Percentiles rank a stretch among this genome's conserved stretches.
These are phyloP conservation scores for Potamilus streckersoni DNA, from an alignment of 1,140 invertebrate species.

Conservation along the genomic window DNA sequence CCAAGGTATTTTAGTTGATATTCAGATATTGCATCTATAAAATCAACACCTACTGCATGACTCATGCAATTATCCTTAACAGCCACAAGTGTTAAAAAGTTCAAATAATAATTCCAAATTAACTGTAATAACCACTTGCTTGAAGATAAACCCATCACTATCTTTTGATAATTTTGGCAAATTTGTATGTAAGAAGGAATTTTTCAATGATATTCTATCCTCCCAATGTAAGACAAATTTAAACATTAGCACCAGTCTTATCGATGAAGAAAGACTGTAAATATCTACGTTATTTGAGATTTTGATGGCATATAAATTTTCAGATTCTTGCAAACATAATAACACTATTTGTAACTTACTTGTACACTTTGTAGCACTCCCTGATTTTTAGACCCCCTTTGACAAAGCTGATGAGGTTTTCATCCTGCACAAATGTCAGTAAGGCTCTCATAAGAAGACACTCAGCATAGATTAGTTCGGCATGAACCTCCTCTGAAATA, in stretches of 20 bases:
- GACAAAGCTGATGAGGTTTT: slow-evolving; percentile 92
- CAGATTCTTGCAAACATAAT: background rate
- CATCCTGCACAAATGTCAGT: slow-evolving; percentile 93
- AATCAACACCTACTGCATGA: too few relatives aligned
- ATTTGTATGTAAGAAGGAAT: too few relatives aligned
- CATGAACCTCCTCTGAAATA: slow-evolving; percentile 87
- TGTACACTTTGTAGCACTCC: slow-evolving; percentile 91
- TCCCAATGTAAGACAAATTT: background rate
- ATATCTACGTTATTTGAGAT: background rate
- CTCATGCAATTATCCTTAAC: too few relatives aligned
- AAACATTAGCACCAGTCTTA: background rate
- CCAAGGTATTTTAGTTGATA: too few relatives aligned
- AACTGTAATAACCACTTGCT: too few relatives aligned
- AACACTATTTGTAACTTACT: slow-evolving; percentile 74
- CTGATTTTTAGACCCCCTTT: slow-evolving; percentile 94
- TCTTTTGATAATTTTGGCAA: too few relatives aligned
- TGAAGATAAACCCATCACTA: too few relatives aligned
- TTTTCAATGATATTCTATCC: too few relatives aligned
- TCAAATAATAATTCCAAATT: too few relatives aligned
- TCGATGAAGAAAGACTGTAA: background rate
- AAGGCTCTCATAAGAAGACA: slow-evolving; percentile 87
- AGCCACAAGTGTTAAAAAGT: too few relatives aligned
- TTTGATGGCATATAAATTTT: too few relatives aligned
- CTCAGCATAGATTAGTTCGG: slow-evolving; percentile 95
- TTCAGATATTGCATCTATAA: too few relatives aligned